Evolutionary conservation across 2,888 invertebrate genomes (phyloP).

Genomic region (Dasysyrphus albostriatus): DNA sequence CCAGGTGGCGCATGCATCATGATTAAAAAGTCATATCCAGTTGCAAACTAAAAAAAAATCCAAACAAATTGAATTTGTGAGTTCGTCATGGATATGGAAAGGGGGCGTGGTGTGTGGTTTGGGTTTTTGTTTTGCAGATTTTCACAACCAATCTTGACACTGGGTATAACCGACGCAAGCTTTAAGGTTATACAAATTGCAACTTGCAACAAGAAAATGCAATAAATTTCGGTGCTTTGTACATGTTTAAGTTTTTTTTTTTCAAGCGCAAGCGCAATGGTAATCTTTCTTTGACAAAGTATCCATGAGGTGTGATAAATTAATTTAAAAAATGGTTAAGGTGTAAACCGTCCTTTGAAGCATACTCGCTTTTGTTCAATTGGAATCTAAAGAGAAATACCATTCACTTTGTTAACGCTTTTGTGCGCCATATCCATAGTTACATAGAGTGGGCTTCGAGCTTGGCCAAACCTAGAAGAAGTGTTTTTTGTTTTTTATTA

Average conservation of each 20-base stretch:
- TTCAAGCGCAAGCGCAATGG: constrained; percentile 50
- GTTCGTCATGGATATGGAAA: neutral
- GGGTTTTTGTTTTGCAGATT: constrained; percentile 27
- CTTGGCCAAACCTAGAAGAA: constrained; percentile 15
- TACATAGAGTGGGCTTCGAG: neutral
- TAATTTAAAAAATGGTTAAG: constrained; percentile 41
- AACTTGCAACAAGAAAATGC: constrained; percentile 52
- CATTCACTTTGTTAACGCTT: constrained; percentile 20
- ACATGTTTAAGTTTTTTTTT: neutral
- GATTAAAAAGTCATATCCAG: constrained; percentile 63
- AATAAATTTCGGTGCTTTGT: constrained; percentile 30
- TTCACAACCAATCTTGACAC: constrained; percentile 54
- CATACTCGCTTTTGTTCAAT: constrained; percentile 32
- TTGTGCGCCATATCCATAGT: neutral
- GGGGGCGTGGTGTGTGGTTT: constrained; percentile 10
- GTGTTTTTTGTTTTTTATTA: neutral
- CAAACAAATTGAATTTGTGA: constrained; percentile 69
- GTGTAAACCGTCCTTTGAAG: neutral
- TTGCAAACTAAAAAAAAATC: constrained; percentile 52
- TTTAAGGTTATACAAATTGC: constrained; percentile 56
- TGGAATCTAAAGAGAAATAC: constrained; percentile 36
- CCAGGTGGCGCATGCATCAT: constrained; percentile 69
- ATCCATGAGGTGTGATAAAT: constrained; percentile 60
- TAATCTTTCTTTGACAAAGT: constrained; percentile 33
- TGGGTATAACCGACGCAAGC: constrained; percentile 36